Evolutionary conservation across 2,797 vertebrate species (phyloP).

Genomic region (Gambelia wislizenii): DNA sequence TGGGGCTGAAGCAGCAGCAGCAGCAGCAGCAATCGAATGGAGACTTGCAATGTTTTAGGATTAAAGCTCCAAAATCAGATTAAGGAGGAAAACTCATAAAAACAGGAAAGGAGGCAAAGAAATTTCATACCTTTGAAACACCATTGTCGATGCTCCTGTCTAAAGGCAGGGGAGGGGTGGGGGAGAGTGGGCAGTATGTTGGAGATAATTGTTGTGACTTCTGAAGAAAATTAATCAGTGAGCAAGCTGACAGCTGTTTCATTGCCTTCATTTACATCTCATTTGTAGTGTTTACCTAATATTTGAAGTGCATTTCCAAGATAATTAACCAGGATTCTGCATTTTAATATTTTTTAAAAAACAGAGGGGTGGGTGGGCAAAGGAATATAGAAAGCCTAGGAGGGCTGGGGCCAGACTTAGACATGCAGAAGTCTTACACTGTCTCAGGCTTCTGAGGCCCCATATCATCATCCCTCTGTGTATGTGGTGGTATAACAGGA

Average conservation of each 20-base stretch:
- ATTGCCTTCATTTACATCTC: conserved; percentile 62
- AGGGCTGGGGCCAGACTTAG: too few relatives aligned
- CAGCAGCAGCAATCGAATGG: fast-evolving
- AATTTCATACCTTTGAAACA: not conserved
- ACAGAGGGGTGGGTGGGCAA: not conserved
- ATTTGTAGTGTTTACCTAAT: conserved; percentile 56
- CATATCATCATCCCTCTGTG: too few relatives aligned
- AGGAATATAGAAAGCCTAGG: not conserved
- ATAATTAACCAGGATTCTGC: conserved; percentile 12
- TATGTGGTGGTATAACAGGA: not conserved
- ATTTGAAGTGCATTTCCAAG: conserved; percentile 43
- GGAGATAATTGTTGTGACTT: conserved; percentile 51
- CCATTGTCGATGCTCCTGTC: not conserved
- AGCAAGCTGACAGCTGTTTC: conserved; percentile 51
- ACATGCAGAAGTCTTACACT: too few relatives aligned
- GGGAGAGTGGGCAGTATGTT: not conserved
- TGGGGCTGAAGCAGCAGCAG: not conserved
- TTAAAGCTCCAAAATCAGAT: too few relatives aligned
- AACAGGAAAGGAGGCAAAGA: not conserved
- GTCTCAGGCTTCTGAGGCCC: too few relatives aligned
- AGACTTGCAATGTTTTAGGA: too few relatives aligned
- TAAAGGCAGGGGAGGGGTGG: not conserved
- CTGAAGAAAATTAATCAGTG: conserved; percentile 52
- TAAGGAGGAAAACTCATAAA: not conserved
- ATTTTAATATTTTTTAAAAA: conserved; percentile 24